Evolutionary conservation across 64 coral and sea anemone genomes (phyloP).

Genomic region (Actinia equina): DNA sequence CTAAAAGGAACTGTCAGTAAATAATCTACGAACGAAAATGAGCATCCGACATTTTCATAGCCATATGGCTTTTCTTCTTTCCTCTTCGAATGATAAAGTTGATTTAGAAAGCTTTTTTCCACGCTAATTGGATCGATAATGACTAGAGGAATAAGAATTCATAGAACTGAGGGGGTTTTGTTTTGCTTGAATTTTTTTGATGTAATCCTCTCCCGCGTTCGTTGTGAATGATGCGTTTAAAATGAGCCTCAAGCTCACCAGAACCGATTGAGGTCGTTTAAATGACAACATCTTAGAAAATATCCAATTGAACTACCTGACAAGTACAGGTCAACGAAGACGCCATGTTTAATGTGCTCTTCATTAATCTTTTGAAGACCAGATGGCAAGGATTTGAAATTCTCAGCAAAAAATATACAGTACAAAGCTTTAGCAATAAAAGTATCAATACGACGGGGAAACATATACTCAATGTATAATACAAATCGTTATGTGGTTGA

Average conservation of each 20-base stretch:
- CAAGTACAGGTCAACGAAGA: not conserved
- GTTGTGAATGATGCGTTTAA: not conserved
- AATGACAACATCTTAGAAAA: not conserved
- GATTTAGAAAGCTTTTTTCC: not conserved
- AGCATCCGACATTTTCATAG: not conserved
- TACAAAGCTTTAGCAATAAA: not conserved
- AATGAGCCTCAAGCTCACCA: not conserved
- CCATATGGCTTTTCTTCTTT: not conserved
- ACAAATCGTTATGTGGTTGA: too few relatives aligned
- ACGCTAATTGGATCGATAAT: slow-evolving; percentile 1
- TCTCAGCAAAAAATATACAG: not conserved
- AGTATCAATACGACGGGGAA: not conserved
- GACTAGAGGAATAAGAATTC: not conserved
- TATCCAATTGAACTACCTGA: not conserved
- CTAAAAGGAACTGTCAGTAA: not conserved
- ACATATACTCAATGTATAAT: not conserved
- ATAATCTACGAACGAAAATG: not conserved
- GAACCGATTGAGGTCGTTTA: not conserved
- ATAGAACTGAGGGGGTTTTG: not conserved
- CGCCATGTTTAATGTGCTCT: not conserved
- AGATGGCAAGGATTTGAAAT: not conserved
- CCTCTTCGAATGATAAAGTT: not conserved
- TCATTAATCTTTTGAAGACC: not conserved
- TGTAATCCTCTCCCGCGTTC: not conserved
- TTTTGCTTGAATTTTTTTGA: not conserved